A percentile compares a stretch with the other conserved stretches of the same genome.
Evolutionary conservation across 1,140 invertebrate species (phyloP).

Genomic region (Artemia franciscana): DNA sequence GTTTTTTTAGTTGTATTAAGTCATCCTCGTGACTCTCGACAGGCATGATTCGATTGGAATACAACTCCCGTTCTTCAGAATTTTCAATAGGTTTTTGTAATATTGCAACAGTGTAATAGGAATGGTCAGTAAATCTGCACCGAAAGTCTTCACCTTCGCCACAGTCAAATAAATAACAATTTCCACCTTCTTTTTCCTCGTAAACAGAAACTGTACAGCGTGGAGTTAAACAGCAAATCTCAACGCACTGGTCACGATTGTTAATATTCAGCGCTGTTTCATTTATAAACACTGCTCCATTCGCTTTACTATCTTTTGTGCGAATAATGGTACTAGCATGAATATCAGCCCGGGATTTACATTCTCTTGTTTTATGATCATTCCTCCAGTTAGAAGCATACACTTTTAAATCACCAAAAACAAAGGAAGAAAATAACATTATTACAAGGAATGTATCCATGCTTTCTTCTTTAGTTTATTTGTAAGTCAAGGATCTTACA

Average conservation of each 20-base stretch:
- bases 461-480: no score
- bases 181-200: conserved; percentile 67
- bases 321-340: conserved; percentile 70
- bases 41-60: conserved; percentile 40
- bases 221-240: conserved; percentile 60
- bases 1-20: conserved; percentile 36
- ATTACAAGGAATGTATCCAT: neutral
- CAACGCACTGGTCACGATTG: conserved; percentile 50
- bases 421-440: neutral
- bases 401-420: neutral
- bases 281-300: conserved; percentile 69
- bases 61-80: conserved; percentile 31
- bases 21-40: conserved; percentile 56
- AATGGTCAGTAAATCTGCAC: conserved; percentile 71
- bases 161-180: conserved; percentile 78
- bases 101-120: conserved; percentile 67
- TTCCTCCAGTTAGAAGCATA: neutral
- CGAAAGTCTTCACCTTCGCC: conserved; percentile 64
- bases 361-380: neutral
- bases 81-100: conserved; percentile 19
- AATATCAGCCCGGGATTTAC: conserved; percentile 27
- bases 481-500: no score
- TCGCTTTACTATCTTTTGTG: conserved; percentile 56
- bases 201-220: conserved; percentile 74
- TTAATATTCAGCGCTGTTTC: conserved; percentile 42